Percentiles rank a stretch among this genome's conserved stretches.
Conservation (phyloP, 2,888 invertebrate genomes). For the Meiosimyza decipiens region DNA sequence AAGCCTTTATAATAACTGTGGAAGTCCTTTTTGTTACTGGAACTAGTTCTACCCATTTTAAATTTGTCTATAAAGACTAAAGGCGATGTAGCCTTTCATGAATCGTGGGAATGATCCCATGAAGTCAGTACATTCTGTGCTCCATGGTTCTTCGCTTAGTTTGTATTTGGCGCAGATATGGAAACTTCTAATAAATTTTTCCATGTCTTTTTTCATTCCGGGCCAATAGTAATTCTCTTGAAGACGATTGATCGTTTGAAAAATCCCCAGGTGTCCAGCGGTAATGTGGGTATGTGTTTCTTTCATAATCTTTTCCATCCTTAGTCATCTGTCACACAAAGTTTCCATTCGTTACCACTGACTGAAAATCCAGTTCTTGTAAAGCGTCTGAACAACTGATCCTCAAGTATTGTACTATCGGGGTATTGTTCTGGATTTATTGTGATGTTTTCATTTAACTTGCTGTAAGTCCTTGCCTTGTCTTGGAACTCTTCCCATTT, state of each 20-base stretch:
- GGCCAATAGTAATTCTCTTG: slow-evolving; percentile 26
- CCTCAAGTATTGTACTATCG: slow-evolving; percentile 12
- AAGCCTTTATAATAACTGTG: neutral
- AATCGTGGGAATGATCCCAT: slow-evolving; percentile 1
- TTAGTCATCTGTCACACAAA: neutral
- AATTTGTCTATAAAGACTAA: slow-evolving; percentile 5
- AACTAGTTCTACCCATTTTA: neutral
- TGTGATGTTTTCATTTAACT: neutral
- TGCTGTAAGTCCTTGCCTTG: too few species aligned
- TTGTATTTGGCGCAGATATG: slow-evolving; percentile 29
- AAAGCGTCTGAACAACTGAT: slow-evolving; percentile 22
- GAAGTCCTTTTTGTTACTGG: neutral
- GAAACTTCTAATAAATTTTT: slow-evolving; percentile 1
- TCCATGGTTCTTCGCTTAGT: slow-evolving; percentile 29
- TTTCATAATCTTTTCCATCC: slow-evolving; percentile 6
- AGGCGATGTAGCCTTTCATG: neutral
- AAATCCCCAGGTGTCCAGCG: slow-evolving; percentile 20
- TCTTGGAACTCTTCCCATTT: too few species aligned
- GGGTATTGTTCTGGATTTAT: neutral
- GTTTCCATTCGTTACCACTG: slow-evolving; percentile 16
- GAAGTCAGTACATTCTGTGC: slow-evolving; percentile 20
- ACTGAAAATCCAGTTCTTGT: neutral
- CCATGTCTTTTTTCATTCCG: slow-evolving; percentile 26
- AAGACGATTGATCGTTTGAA: slow-evolving; percentile 1
- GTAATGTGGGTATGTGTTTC: slow-evolving; percentile 25